A percentile compares a stretch with the other conserved stretches of the same genome.
Conservation (phyloP, 1,140 invertebrate species). For the Idris sp. region DNA sequence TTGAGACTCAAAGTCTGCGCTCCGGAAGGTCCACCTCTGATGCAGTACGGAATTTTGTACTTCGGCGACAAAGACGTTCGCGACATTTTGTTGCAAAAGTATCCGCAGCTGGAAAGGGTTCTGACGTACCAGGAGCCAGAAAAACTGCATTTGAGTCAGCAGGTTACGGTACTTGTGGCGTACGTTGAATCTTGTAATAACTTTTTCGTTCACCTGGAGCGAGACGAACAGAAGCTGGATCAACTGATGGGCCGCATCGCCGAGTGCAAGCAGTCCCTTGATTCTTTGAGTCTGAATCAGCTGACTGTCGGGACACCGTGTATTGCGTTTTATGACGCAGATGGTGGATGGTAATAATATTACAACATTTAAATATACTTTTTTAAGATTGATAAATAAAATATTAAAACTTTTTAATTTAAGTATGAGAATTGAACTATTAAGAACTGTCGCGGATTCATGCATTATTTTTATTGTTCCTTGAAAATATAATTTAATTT, state of each 20-base stretch:
- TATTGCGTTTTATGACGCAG: conserved; percentile 84
- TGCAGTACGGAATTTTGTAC: conserved; percentile 85
- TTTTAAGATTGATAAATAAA: too few species aligned
- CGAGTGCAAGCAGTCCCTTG: conserved; percentile 66
- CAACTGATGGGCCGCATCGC: conserved; percentile 60
- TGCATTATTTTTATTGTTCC: too few species aligned
- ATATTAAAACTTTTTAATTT: too few species aligned
- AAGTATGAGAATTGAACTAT: too few species aligned
- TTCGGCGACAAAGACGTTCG: conserved; percentile 80
- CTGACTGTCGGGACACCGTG: conserved; percentile 82
- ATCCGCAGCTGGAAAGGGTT: conserved; percentile 62
- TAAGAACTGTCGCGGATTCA: too few species aligned
- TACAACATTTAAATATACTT: too few species aligned
- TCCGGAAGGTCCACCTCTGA: conserved; percentile 82
- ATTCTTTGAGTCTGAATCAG: conserved; percentile 75
- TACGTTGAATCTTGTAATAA: conserved; percentile 84
- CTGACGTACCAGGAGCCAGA: conserved; percentile 78
- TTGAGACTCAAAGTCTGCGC: conserved; percentile 82
- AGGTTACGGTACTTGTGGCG: conserved; percentile 81
- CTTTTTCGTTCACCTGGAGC: conserved; percentile 85
- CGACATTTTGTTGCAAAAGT: conserved; percentile 78
- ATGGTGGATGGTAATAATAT: conserved; percentile 83
- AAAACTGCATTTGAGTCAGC: conserved; percentile 19
- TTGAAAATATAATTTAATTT: too few species aligned
- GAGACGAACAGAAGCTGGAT: conserved; percentile 79